Evolutionary conservation across 2,797 vertebrate species (phyloP), one percentile per base, ranked within the genome.

Genomic region (Syngnathus rostellatus): DNA sequence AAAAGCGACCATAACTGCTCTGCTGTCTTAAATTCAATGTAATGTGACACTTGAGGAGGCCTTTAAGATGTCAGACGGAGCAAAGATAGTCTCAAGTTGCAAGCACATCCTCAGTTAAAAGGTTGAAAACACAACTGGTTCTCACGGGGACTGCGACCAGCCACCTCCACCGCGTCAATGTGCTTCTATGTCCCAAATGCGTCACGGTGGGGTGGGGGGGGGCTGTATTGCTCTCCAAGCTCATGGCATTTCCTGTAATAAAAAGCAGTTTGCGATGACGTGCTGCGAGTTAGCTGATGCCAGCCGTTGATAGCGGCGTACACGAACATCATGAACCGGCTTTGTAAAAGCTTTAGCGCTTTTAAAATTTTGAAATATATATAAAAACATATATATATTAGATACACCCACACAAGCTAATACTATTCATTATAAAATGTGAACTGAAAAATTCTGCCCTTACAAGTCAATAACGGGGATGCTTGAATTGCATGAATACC

Each of bases 171-270:
- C 19, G 45, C 2, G 40, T 62, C 11, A 43, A 16, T 9, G 39
- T 40, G 48, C 46, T 40, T 60, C 66, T 77, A 75, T 78, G 65
- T 79, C 80, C 84, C 70, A 77, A 69, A 79, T 73, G 74, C 75
- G 76, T 77, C 53, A 61, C 37, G 72, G 61, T n/a, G 60, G 72
- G 80, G 76, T 73, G 60, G 72, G 76, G 81, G 31, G 31, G 31
- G 31, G 31, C 2, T 31, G 31, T 31, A 31, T 53, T 64, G 68
- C 77, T 83, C 70, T 70, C 75, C 76, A 74, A 73, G 80, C 74
- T 80, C 0, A 70, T 74, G 80, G 64, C 72, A 84, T 86, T 86
- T 87, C 83, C 85, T 86, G 86, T 81, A 83, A 88, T 84, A 80
- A 85, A 84, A 81, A 77, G 69, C 74, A 73, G 71, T 78, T 85